Conservation (phyloP, 2,113 vertebrate species). For the Coregonus clupeaformis region DNA sequence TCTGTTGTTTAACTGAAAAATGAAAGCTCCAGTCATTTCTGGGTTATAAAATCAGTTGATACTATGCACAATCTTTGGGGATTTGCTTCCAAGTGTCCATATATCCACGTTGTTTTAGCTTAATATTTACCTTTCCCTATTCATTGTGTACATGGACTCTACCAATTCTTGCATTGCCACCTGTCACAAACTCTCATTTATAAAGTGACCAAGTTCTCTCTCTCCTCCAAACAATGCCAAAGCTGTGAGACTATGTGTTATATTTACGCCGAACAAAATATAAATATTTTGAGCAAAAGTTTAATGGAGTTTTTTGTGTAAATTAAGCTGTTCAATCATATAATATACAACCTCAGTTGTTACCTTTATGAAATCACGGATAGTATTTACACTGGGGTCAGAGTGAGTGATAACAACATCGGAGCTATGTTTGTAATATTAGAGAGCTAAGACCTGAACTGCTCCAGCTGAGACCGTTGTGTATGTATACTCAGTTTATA, state of each 20-base stretch:
- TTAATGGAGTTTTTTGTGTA: conserved; percentile 55
- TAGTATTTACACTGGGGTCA: conserved; percentile 68
- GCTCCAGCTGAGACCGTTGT: conserved; percentile 66
- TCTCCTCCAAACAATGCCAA: conserved; percentile 68
- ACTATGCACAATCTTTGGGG: neutral
- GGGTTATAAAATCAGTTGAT: neutral
- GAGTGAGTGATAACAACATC: conserved; percentile 62
- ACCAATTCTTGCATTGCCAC: conserved; percentile 55
- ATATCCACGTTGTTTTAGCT: conserved; percentile 30
- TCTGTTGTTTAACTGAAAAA: neutral
- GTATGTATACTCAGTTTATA: conserved; percentile 69
- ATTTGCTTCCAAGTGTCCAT: conserved; percentile 27
- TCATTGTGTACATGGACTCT: conserved; percentile 16
- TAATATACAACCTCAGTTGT: conserved; percentile 72
- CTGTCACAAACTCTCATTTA: conserved; percentile 65
- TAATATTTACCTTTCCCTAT: conserved; percentile 52
- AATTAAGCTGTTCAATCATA: conserved; percentile 58
- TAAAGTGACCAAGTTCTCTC: conserved; percentile 48
- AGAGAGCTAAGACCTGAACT: conserved; percentile 65
- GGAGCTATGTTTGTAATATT: conserved; percentile 61
- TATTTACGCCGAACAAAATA: conserved; percentile 71
- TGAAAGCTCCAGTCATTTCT: neutral
- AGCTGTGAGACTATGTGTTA: conserved; percentile 69
- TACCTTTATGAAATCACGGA: conserved; percentile 65
- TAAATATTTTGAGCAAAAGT: conserved; percentile 76